These are phyloP conservation scores for Oncopodura yosiiana DNA, from an alignment of 1,140 invertebrate genomes.

Conservation along the genomic window DNA sequence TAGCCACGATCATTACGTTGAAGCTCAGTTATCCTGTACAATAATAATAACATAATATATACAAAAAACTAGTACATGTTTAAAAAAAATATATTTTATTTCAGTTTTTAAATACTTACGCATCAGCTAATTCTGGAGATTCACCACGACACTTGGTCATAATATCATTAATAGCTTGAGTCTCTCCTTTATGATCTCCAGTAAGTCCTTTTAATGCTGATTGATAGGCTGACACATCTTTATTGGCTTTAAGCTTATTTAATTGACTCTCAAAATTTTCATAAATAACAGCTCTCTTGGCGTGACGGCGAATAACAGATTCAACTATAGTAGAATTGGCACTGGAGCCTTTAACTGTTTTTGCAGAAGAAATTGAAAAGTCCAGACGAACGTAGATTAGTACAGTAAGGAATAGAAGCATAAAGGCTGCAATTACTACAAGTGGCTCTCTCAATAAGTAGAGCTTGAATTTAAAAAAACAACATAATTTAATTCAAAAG, in stretches of 20 bases:
- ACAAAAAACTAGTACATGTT: neutral
- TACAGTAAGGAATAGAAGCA: slow-evolving; percentile 78
- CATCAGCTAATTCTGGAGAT: slow-evolving; percentile 52
- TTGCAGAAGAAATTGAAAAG: slow-evolving; percentile 63
- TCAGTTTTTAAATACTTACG: slow-evolving; percentile 14
- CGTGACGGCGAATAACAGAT: slow-evolving; percentile 50
- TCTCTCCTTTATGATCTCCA: slow-evolving; percentile 54
- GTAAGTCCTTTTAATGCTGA: slow-evolving; percentile 51
- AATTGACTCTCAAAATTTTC: slow-evolving; percentile 55
- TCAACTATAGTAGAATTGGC: slow-evolving; percentile 38
- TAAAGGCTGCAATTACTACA: slow-evolving; percentile 76
- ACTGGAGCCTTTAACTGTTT: slow-evolving; percentile 36
- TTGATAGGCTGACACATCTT: slow-evolving; percentile 49
- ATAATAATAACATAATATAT: slow-evolving; percentile 25
- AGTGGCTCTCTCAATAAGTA: slow-evolving; percentile 84
- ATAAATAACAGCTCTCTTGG: slow-evolving; percentile 52
- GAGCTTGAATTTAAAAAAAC: slow-evolving; percentile 26
- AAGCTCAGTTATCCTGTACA: slow-evolving; percentile 35
- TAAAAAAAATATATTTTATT: slow-evolving; percentile 1
- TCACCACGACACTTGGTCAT: slow-evolving; percentile 53
- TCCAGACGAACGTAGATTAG: slow-evolving; percentile 92
- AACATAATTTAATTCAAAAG: neutral
- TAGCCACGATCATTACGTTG: slow-evolving; percentile 36
- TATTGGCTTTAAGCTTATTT: slow-evolving; percentile 52
- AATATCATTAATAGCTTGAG: slow-evolving; percentile 48